Evolutionary conservation across 2,888 invertebrate species (phyloP).

Genomic region (Morpho deidamia): DNA sequence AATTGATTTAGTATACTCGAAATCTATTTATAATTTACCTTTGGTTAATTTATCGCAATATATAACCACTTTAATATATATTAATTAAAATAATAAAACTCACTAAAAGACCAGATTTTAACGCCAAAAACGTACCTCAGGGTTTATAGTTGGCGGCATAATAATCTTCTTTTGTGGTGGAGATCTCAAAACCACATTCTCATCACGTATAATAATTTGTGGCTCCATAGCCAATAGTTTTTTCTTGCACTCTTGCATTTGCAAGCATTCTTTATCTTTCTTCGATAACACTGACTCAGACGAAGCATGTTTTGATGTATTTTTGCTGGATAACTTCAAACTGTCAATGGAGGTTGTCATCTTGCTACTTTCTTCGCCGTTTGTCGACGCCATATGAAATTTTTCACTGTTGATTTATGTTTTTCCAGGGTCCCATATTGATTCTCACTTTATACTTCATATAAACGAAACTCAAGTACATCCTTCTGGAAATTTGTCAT

Average conservation of each 20-base stretch:
- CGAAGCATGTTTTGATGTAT: conserved; percentile 68
- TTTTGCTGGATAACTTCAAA: conserved; percentile 67
- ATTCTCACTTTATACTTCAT: conserved; percentile 1
- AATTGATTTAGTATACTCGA: too few relatives aligned
- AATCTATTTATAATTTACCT: too few relatives aligned
- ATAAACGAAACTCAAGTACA: not conserved
- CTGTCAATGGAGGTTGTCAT: conserved; percentile 70
- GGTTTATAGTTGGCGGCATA: conserved; percentile 66
- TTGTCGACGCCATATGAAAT: conserved; percentile 58
- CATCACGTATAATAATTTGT: conserved; percentile 69
- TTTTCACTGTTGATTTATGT: not conserved
- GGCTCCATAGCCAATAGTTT: conserved; percentile 68
- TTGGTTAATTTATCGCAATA: too few relatives aligned
- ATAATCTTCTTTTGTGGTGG: conserved; percentile 74
- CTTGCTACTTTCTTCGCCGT: conserved; percentile 63
- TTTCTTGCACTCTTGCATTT: conserved; percentile 74
- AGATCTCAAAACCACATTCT: conserved; percentile 64
- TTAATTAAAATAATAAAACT: too few relatives aligned
- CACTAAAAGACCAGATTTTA: too few relatives aligned
- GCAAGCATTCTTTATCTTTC: conserved; percentile 66
- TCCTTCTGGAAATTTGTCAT: too few relatives aligned
- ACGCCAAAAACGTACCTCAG: conserved; percentile 47
- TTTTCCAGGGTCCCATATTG: conserved; percentile 1
- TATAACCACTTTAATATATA: too few relatives aligned
- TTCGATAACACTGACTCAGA: conserved; percentile 69